Evolutionary conservation across 2,888 invertebrate species (phyloP).

Genomic region (Chrysomela aeneicollis): DNA sequence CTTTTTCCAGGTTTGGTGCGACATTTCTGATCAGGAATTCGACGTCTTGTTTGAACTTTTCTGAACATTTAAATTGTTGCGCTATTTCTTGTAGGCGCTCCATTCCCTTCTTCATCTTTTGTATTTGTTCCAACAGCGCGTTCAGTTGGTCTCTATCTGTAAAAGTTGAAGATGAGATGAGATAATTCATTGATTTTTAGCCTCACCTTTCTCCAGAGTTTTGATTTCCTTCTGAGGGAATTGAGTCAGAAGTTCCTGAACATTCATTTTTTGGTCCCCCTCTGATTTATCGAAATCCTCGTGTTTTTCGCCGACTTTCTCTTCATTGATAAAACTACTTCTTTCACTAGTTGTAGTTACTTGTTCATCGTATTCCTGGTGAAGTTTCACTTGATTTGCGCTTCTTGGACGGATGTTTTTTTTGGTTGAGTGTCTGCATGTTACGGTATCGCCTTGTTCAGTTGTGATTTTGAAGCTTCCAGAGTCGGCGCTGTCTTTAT

Average conservation of each 20-base stretch:
- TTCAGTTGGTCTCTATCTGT: slow-evolving; percentile 31
- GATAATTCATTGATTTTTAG: no score
- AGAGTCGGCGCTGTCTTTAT: slow-evolving; percentile 16
- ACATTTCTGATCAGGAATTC: slow-evolving; percentile 46
- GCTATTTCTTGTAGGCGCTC: slow-evolving; percentile 49
- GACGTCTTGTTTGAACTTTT: slow-evolving; percentile 47
- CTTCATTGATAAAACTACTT: slow-evolving; percentile 27
- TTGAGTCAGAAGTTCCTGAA: slow-evolving; percentile 37
- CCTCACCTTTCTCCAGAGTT: slow-evolving; percentile 37
- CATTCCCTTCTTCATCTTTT: slow-evolving; percentile 51
- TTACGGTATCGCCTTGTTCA: slow-evolving; percentile 43
- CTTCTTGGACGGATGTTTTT: slow-evolving; percentile 32
- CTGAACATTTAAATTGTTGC: slow-evolving; percentile 46
- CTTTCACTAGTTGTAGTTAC: slow-evolving; percentile 26
- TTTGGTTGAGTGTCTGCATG: slow-evolving; percentile 36
- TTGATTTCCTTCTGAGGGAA: slow-evolving; percentile 38
- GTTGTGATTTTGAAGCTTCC: slow-evolving; percentile 40
- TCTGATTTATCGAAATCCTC: slow-evolving; percentile 14
- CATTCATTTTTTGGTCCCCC: slow-evolving; percentile 31
- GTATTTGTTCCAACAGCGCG: slow-evolving; percentile 45
- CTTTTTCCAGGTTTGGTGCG: slow-evolving; percentile 32
- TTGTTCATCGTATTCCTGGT: slow-evolving; percentile 25
- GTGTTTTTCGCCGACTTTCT: slow-evolving; percentile 19
- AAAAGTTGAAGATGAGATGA: background rate
- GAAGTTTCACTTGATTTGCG: slow-evolving; percentile 24